These are phyloP conservation scores for Chaenodraco wilsoni DNA, from an alignment of 2,797 vertebrate genomes.

Conservation along the genomic window DNA sequence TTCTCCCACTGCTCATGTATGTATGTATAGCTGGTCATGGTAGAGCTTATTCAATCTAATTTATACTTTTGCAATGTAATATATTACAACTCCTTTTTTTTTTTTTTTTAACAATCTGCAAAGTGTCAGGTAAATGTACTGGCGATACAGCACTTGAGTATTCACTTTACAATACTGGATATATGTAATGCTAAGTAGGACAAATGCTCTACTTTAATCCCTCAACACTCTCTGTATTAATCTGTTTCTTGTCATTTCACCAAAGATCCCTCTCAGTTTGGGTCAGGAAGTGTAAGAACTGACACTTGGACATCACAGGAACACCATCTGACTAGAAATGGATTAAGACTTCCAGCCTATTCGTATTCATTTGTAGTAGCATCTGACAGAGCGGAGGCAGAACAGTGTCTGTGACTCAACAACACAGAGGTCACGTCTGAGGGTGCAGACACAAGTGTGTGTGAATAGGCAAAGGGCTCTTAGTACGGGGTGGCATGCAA, in stretches of 20 bases:
- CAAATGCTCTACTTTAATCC: neutral
- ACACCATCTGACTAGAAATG: conserved; percentile 32
- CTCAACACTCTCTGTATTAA: conserved; percentile 36
- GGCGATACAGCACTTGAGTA: neutral
- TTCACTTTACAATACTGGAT: neutral
- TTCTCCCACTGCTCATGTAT: neutral
- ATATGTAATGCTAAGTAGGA: neutral
- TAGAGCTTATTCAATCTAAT: neutral
- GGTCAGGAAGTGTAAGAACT: conserved; percentile 45
- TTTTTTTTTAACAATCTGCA: neutral
- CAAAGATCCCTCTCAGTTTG: conserved; percentile 9
- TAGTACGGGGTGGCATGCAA: neutral
- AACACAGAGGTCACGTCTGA: conserved; percentile 30
- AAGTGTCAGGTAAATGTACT: neutral
- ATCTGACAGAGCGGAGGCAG: conserved; percentile 24
- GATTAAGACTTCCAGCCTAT: conserved; percentile 42
- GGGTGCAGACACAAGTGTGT: conserved; percentile 4
- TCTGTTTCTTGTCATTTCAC: conserved; percentile 39
- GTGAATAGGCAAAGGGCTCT: conserved; percentile 5
- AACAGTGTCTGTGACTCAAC: conserved; percentile 45
- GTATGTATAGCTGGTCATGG: neutral
- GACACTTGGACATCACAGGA: conserved; percentile 63
- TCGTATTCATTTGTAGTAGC: conserved; percentile 57
- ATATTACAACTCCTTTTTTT: neutral
- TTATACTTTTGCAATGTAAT: neutral